A percentile compares a stretch with the other conserved stretches of the same genome.
phyloP scores from a whole-genome alignment of 2,797 vertebrate species.

The Anguilla pacifica region DNA sequence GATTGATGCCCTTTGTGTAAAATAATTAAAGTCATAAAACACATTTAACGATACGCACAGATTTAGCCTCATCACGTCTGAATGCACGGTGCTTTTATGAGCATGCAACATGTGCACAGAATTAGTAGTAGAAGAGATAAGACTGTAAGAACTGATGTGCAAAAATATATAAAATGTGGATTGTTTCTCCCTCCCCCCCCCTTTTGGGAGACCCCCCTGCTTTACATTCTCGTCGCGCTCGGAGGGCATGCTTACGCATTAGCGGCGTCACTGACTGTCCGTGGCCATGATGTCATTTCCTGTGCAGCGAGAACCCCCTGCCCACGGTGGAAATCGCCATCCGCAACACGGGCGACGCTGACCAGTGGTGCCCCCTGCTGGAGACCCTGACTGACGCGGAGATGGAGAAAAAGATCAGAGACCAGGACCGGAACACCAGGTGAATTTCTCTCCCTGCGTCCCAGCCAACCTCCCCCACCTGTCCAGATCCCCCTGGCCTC shows the following conservation, averaged over 20 bases:
- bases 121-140: too few species aligned
- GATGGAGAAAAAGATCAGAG: slow-evolving; percentile 98
- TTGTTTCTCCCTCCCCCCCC: too few species aligned
- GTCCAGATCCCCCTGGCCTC: not conserved
- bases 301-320: slow-evolving; percentile 88
- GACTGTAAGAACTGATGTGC: too few species aligned
- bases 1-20: too few species aligned
- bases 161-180: too few species aligned
- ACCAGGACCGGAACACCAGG: slow-evolving; percentile 98
- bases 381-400: slow-evolving; percentile 96
- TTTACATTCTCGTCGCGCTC: not conserved
- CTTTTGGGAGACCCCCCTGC: not conserved
- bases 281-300: not conserved
- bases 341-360: slow-evolving; percentile 93
- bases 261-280: not conserved
- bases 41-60: too few species aligned
- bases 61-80: too few species aligned
- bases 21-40: too few species aligned
- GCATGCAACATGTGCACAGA: too few species aligned
- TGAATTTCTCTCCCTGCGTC: slow-evolving; percentile 52
- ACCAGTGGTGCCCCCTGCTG: slow-evolving; percentile 97
- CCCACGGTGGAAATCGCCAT: slow-evolving; percentile 97
- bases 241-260: too few species aligned
- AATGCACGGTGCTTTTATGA: too few species aligned
- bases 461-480: not conserved